Evolutionary conservation across 2,113 vertebrate species (phyloP), one percentile per base, ranked within the genome.

Genomic region (Varanus salvator): DNA sequence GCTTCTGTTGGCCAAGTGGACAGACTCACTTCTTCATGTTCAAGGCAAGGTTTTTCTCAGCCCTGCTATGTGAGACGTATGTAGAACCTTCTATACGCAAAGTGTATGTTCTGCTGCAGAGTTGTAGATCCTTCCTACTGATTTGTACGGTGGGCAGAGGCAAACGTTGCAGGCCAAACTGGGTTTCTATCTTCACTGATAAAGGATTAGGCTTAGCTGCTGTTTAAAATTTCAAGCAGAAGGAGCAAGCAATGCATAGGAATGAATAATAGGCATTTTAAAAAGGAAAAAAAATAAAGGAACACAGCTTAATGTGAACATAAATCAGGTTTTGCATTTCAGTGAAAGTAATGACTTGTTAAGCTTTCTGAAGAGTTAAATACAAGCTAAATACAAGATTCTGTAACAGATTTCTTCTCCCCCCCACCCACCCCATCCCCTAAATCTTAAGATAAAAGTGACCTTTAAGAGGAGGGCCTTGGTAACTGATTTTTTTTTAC

Each of bases 291-390:
- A 12, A 23, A 8, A 44, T 44, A 44, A 44, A 25, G 21, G 14
- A 69, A 69, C 52, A 68, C 84, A 6, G 86, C 90, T 88, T 92
- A 92, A 93, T 44, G 25, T 44, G 78, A 87, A 80, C 85, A 85
- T 91, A 90, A 87, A 66, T 38, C 71, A 31, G 17, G 75, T 88
- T 80, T 86, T 90, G 48, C 4, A 72, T 88, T 93, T 90, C 89
- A 95, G 14, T 78, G 87, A 86, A 96, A 92, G 69, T 84, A 92
- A 94, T 91, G 89, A 92, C 68, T 69, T 86, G n/a, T 87, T 77
- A 89, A 3, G 71, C 48, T 90, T 54, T 27, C 9, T 54, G 12
- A 84, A 93, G 31, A 0, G 0, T 83, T 90, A 50, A 57, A 74
- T 7, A 34, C 64, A 88, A 85, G 84, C 85, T 85, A 90, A 89